A percentile compares a stretch with the other conserved stretches of the same genome.
Conservation (phyloP, 2,888 invertebrate genomes). For the Scotopteryx bipunctaria region DNA sequence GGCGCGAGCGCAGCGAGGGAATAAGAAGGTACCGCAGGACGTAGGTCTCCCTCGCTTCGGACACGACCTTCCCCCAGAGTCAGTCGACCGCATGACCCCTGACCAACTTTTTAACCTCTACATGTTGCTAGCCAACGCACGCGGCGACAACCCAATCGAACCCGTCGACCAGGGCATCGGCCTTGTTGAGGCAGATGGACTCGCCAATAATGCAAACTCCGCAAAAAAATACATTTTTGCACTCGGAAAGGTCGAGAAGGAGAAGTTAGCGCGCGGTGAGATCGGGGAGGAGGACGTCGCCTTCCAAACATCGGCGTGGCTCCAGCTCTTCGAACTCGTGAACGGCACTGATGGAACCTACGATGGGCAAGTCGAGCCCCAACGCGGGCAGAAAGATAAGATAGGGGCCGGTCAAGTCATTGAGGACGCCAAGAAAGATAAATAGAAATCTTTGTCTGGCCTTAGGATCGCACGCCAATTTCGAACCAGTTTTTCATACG, state of each 20-base stretch:
- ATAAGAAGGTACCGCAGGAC: background rate
- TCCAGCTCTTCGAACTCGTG: constrained; percentile 3
- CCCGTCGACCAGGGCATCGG: background rate
- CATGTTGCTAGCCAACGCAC: constrained; percentile 2
- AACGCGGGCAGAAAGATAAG: background rate
- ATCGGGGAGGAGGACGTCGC: background rate
- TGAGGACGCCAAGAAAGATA: background rate
- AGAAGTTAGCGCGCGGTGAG: background rate
- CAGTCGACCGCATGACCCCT: background rate
- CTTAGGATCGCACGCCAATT: background rate
- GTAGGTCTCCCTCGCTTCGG: background rate
- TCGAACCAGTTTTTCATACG: background rate
- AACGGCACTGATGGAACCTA: background rate
- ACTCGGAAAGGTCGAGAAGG: background rate
- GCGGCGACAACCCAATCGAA: background rate
- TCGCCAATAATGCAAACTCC: background rate
- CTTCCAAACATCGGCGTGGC: background rate
- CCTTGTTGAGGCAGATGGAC: background rate
- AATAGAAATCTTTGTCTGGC: background rate
- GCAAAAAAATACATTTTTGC: constrained; percentile 1
- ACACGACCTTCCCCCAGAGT: background rate
- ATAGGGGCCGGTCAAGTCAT: background rate
- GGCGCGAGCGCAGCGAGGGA: background rate
- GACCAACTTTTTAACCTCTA: constrained; percentile 7
- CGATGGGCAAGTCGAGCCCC: too few relatives aligned